Conservation (phyloP, 2,797 vertebrate species). For the Thunnus albacares region DNA sequence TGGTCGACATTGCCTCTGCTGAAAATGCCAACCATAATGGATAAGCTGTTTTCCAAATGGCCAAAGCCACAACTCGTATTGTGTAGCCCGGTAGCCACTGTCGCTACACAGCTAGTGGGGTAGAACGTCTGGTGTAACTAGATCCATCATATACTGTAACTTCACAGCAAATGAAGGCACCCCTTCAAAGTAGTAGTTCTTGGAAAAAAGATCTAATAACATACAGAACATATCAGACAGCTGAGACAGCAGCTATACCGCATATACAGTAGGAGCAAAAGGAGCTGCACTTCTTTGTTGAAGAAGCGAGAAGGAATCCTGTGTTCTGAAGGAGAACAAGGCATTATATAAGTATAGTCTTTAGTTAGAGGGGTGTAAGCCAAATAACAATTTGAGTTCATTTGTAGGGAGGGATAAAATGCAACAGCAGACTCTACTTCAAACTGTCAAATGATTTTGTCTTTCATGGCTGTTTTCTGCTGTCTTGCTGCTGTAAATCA, state of each 20-base stretch:
- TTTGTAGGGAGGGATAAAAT: neutral
- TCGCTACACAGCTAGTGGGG: conserved; percentile 45
- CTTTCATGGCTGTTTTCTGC: neutral
- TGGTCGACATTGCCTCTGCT: conserved; percentile 49
- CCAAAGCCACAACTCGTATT: conserved; percentile 60
- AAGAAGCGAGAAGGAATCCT: conserved; percentile 13
- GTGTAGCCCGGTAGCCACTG: conserved; percentile 56
- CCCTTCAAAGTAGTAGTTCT: conserved; percentile 8
- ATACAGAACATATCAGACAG: conserved; percentile 22
- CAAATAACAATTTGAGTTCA: conserved; percentile 3
- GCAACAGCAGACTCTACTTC: neutral
- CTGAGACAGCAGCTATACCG: neutral
- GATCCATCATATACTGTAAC: conserved; percentile 58
- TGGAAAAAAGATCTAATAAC: conserved; percentile 22
- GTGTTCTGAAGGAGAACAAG: conserved; percentile 13
- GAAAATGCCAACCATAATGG: conserved; percentile 73
- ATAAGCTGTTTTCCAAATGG: conserved; percentile 79
- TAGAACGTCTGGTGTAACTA: conserved; percentile 60
- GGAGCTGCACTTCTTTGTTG: conserved; percentile 3
- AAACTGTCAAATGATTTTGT: conserved; percentile 11
- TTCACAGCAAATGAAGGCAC: conserved; percentile 30
- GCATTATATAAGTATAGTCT: neutral
- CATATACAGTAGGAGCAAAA: neutral
- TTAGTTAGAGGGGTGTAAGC: conserved; percentile 8
- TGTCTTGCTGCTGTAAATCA: conserved; percentile 5